phyloP scores from a whole-genome alignment of 2,113 vertebrate genomes.

The Rhinoderma darwinii region DNA sequence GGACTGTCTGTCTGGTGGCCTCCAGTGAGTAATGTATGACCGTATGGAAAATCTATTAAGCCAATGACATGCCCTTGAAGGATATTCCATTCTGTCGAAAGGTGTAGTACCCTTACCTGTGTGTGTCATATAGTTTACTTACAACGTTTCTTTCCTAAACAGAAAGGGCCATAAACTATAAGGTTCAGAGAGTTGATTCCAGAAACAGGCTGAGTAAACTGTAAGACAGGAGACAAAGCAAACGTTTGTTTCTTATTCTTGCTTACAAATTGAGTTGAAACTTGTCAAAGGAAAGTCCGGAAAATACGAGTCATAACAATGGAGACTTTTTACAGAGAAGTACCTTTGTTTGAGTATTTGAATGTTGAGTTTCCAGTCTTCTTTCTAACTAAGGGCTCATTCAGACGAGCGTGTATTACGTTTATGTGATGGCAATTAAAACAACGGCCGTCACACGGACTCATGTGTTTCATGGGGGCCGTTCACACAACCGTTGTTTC shows the following conservation, averaged over 20 bases:
- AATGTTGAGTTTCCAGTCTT: too few relatives aligned
- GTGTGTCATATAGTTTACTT: conserved; percentile 27
- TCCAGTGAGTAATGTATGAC: neutral
- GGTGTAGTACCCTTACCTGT: neutral
- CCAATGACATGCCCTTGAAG: neutral
- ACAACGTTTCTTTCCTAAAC: neutral
- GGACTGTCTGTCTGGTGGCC: conserved; percentile 8
- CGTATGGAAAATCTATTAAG: neutral
- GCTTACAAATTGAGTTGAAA: neutral
- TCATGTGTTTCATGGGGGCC: too few relatives aligned
- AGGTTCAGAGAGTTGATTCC: neutral
- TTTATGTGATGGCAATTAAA: too few relatives aligned
- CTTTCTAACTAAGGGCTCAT: too few relatives aligned
- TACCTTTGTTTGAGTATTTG: too few relatives aligned
- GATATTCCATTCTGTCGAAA: neutral
- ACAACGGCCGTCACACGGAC: too few relatives aligned
- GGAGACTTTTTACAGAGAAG: neutral
- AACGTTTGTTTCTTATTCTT: neutral
- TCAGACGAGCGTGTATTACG: too few relatives aligned
- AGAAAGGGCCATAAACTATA: neutral
- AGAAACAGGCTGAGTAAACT: neutral
- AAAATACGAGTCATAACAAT: neutral
- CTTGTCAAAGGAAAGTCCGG: neutral
- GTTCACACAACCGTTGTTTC: too few relatives aligned
- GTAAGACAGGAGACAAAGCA: neutral